Base-by-base conservation (phyloP, 2,797 vertebrate genomes). In the Mallotus villosus region DNA sequence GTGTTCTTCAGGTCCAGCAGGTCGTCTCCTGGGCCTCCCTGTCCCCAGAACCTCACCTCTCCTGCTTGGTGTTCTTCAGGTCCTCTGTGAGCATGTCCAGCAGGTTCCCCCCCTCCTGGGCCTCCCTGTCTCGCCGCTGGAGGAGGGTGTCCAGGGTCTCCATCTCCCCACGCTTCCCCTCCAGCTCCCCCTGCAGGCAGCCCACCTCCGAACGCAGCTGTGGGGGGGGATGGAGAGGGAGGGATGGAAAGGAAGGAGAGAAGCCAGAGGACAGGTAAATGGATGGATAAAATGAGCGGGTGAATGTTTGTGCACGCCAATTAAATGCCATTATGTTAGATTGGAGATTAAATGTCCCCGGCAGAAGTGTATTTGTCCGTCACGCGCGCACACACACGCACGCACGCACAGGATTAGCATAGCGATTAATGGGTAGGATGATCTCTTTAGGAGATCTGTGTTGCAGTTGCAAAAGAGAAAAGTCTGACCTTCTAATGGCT, bases 11-110 rank as follows among this genome's bases (percentile, higher is more conserved):
- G 73, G 65, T 98, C 97, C n/a, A 98, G 85, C 46, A 96, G 93
- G 84, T 94, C 58, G 90, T 95, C 81, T 95, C 96, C 73, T 95
- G 93, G 79, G 93, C 94, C 77, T 98, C 97, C 57, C 94, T 11
- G n/a, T 22, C 6, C 51, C 21, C 57, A 22, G 27, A 0, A 0
- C 41, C 91, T 90, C 77, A 97, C 97, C 91, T 92, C 79, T 97
- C 94, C 5, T 86, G 84, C 70, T 91, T 93, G 58, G 91, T 91
- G 0, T 68, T 79, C 21, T 92, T 92, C 11, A 94, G 73, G 65
- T 98, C 97, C 1, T 94, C 90, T 57, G 90, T 93, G 73, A 98
- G 90, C 93, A 98, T 93, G 32, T 92, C 82, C n/a, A 98, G 85
- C 46, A 96, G 93, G 84, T 94, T 94, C 0, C 90, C 88, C 58